Base-by-base conservation (phyloP, 2,797 vertebrate species). In the Pterois miles region DNA sequence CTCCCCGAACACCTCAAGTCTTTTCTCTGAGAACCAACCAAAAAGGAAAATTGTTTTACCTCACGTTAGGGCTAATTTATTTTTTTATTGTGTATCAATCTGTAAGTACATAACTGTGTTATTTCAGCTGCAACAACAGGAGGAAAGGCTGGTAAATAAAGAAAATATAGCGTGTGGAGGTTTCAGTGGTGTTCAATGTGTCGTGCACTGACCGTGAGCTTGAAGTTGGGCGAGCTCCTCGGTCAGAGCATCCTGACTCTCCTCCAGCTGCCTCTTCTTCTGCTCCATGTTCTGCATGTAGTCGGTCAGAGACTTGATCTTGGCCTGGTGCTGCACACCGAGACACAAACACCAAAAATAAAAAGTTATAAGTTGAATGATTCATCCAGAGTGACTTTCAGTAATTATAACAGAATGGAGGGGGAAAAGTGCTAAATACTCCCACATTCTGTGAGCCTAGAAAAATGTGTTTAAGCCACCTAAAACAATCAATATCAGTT, bases 211-310 rank as follows among this genome's bases (percentile, higher is more conserved):
- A 98, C 97, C 97, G 82, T 97, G 96, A 53, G 96, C 95, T 0
- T 96, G 96, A 40, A 98, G 91, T 58, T 96, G 96, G 78, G 96
- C 95, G 63, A 98, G 94, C 64, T 98, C 97, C 78, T 98, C 97
- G 0, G 92, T 96, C 72, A 98, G 95, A 0, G 93, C 93, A 73
- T 98, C 97, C 86, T 97, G 97, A 23, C 94, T 95, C 89, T 98
- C 96, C 83, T 98, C 97, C 92, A 98, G 94, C 81, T 97, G 96
- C 79, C 97, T 94, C 89, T 96, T 95, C 95, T 96, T 97, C 91
- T 98, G 97, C 83, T 99, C 97, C 95, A 97, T 95, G 84, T 97
- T 98, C 90, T 97, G 97, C 96, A 97, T 97, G 94, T 98, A 97
- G 93, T 98, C 97, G 0, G 97, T 98, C 85, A 98, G 94, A 78